Evolutionary conservation across 2,888 invertebrate species (phyloP).

Genomic region (Sepiola atlantica): DNA sequence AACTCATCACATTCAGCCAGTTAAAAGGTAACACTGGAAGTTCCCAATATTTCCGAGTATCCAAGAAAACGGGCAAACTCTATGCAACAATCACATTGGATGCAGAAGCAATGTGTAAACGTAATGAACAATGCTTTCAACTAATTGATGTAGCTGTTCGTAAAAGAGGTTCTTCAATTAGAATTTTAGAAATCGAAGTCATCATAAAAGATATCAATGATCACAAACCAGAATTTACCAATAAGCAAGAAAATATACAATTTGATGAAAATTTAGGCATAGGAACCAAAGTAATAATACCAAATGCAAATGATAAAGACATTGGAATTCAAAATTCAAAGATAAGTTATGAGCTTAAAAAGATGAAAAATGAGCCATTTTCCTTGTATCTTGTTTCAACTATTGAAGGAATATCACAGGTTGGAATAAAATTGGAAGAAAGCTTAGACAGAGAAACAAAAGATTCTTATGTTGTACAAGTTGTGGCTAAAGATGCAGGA

Average conservation of each 20-base stretch:
- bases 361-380: conserved; percentile 32
- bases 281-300: not conserved
- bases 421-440: not conserved
- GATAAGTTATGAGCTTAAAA: not conserved
- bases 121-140: conserved; percentile 24
- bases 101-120: conserved; percentile 39
- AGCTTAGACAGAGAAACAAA: conserved; percentile 34
- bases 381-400: not conserved
- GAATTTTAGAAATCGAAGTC: conserved; percentile 5
- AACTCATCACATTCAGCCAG: conserved; percentile 37
- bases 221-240: not conserved
- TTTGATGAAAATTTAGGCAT: not conserved
- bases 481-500: conserved; percentile 22
- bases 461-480: not conserved
- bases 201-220: conserved; percentile 42
- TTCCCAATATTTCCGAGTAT: conserved; percentile 20
- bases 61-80: conserved; percentile 13
- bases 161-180: conserved; percentile 33
- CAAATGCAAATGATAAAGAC: conserved; percentile 32
- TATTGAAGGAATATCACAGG: not conserved
- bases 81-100: conserved; percentile 12
- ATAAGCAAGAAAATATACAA: not conserved
- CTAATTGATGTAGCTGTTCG: conserved; percentile 34
- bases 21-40: not conserved
- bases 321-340: not conserved